These are phyloP conservation scores for Holacanthus passer DNA, from an alignment of 2,113 vertebrate genomes.

Conservation along the genomic window DNA sequence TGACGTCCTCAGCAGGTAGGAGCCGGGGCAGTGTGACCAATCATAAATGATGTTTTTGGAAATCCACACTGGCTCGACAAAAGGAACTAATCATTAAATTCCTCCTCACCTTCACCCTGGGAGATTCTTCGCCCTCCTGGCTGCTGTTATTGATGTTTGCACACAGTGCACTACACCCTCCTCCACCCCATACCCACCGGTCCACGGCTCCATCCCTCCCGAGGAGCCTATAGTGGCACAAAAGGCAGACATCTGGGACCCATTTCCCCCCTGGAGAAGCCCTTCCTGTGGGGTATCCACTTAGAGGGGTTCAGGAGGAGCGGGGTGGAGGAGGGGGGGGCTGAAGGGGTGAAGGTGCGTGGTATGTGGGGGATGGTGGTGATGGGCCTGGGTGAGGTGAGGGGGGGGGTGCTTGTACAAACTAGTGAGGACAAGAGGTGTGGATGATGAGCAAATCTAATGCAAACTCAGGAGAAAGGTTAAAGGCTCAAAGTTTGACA, in stretches of 20 bases:
- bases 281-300: slow-evolving; percentile 86
- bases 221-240: slow-evolving; percentile 79
- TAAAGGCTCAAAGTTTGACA: neutral
- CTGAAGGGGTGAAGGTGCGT: slow-evolving; percentile 58
- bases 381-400: slow-evolving; percentile 36
- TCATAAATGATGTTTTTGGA: slow-evolving; percentile 71
- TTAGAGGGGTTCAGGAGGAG: slow-evolving; percentile 72
- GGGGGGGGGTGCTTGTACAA: neutral
- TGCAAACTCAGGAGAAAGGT: neutral
- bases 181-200: slow-evolving; percentile 53
- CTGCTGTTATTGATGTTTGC: slow-evolving; percentile 71
- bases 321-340: slow-evolving; percentile 12
- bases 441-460: slow-evolving; percentile 36
- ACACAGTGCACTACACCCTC: slow-evolving; percentile 33
- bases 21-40: slow-evolving; percentile 57
- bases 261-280: slow-evolving; percentile 83
- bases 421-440: slow-evolving; percentile 45
- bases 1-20: slow-evolving; percentile 57
- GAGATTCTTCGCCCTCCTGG: slow-evolving; percentile 69
- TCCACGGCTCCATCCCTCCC: slow-evolving; percentile 75
- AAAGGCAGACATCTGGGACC: slow-evolving; percentile 84
- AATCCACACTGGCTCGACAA: slow-evolving; percentile 62
- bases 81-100: slow-evolving; percentile 69
- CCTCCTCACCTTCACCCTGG: slow-evolving; percentile 73
- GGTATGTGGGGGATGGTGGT: slow-evolving; percentile 57